These are phyloP conservation scores for Oscheius sp. DNA, from an alignment of 2,888 invertebrate species.

Conservation along the genomic window DNA sequence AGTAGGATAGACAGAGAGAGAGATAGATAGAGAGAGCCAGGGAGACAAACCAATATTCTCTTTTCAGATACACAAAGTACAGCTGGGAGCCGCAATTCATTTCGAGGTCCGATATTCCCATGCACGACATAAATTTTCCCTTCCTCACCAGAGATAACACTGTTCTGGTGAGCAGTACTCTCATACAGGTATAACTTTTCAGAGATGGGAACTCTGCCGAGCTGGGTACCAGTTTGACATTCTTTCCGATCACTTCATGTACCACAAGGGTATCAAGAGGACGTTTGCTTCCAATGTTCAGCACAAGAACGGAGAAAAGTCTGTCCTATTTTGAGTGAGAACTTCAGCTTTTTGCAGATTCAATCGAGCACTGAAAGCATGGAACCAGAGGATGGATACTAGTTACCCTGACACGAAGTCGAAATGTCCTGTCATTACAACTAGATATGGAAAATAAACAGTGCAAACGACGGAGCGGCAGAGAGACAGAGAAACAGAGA, in stretches of 20 bases:
- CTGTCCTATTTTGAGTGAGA: neutral
- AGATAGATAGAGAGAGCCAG: too few relatives aligned
- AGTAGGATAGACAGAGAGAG: too few relatives aligned
- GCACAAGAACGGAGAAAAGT: constrained; percentile 7
- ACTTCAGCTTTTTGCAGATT: constrained; percentile 7
- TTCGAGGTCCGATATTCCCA: constrained; percentile 33
- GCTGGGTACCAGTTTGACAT: constrained; percentile 37
- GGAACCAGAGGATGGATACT: neutral
- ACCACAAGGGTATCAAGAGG: constrained; percentile 36
- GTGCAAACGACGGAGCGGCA: too few relatives aligned
- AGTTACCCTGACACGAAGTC: neutral
- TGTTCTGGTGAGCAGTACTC: constrained; percentile 15
- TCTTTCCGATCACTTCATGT: constrained; percentile 37
- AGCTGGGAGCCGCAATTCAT: constrained; percentile 42
- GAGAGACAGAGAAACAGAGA: too few relatives aligned
- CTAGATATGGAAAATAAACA: neutral
- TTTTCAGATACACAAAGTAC: constrained; percentile 19
- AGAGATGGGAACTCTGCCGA: constrained; percentile 42
- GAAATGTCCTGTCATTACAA: neutral
- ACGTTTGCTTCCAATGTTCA: neutral
- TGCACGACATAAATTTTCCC: constrained; percentile 38
- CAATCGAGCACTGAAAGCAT: neutral
- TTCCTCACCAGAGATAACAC: constrained; percentile 39
- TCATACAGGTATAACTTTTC: neutral
- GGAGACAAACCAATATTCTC: too few relatives aligned